Conservation (phyloP, 1,140 invertebrate genomes). For the Penaeus japonicus region DNA sequence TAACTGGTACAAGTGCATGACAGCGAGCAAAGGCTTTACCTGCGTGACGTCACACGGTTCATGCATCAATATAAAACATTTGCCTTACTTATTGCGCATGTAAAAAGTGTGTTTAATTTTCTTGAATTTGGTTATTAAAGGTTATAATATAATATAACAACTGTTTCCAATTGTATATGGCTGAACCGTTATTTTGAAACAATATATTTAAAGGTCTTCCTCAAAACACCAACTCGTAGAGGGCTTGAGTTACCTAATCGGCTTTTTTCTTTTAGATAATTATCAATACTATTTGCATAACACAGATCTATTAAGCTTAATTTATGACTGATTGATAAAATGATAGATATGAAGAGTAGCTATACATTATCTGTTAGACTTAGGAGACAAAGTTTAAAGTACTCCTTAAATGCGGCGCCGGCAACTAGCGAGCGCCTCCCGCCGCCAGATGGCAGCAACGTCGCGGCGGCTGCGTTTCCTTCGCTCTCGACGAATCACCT, state of each 20-base stretch:
- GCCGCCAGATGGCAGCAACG: conserved; percentile 11
- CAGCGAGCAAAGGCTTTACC: neutral
- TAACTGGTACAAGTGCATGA: neutral
- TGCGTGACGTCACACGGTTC: conserved; percentile 21
- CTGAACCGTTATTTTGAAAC: too few species aligned
- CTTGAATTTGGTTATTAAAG: too few species aligned
- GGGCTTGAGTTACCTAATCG: neutral
- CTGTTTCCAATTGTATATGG: too few species aligned
- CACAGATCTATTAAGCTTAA: neutral
- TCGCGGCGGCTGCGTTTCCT: neutral
- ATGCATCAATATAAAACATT: conserved; percentile 20
- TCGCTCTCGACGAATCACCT: neutral
- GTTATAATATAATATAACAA: too few species aligned
- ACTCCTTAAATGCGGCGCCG: too few species aligned
- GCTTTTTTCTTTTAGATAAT: neutral
- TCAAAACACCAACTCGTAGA: neutral
- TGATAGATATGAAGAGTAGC: too few species aligned
- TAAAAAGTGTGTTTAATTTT: neutral
- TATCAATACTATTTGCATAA: neutral
- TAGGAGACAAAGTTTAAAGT: too few species aligned
- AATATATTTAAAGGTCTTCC: too few species aligned
- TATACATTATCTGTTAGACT: too few species aligned
- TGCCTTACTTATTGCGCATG: neutral
- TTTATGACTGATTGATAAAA: too few species aligned
- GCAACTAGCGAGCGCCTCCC: too few species aligned